These are phyloP conservation scores for Melitaea athalia DNA, from an alignment of 2,888 invertebrate species.

Conservation along the genomic window DNA sequence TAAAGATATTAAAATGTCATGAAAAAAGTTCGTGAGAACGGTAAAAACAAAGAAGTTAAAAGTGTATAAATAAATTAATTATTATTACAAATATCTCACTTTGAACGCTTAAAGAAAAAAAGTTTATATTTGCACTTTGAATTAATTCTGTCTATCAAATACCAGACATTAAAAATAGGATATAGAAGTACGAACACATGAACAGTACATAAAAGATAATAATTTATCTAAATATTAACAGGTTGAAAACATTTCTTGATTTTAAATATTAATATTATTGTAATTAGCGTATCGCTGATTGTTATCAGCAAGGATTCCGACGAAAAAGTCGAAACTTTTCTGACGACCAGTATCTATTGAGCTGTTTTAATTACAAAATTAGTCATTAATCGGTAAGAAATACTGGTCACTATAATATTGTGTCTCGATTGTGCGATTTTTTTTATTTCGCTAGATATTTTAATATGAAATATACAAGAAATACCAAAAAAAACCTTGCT, in stretches of 20 bases:
- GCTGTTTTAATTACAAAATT: not conserved
- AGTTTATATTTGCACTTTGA: no score
- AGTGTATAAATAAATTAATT: no score
- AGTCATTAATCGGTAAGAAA: not conserved
- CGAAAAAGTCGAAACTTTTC: not conserved
- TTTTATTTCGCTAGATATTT: not conserved
- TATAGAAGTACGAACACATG: not conserved
- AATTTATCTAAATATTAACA: constrained; percentile 10
- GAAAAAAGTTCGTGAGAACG: not conserved
- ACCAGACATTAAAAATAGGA: not conserved
- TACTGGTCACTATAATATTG: not conserved
- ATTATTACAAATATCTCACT: no score
- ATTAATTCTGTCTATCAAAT: no score
- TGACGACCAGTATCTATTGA: not conserved
- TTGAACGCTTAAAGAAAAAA: no score
- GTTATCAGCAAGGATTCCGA: constrained; percentile 3
- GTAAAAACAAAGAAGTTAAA: not conserved
- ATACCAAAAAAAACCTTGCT: not conserved
- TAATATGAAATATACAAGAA: constrained; percentile 5
- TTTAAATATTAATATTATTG: constrained; percentile 14
- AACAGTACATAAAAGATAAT: not conserved
- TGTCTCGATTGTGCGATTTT: not conserved
- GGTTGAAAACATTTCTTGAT: not conserved
- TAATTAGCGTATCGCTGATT: constrained; percentile 13
- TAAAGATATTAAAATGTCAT: not conserved